phyloP scores from a whole-genome alignment of 2,888 invertebrate species.

The Pherbina coryleti region DNA sequence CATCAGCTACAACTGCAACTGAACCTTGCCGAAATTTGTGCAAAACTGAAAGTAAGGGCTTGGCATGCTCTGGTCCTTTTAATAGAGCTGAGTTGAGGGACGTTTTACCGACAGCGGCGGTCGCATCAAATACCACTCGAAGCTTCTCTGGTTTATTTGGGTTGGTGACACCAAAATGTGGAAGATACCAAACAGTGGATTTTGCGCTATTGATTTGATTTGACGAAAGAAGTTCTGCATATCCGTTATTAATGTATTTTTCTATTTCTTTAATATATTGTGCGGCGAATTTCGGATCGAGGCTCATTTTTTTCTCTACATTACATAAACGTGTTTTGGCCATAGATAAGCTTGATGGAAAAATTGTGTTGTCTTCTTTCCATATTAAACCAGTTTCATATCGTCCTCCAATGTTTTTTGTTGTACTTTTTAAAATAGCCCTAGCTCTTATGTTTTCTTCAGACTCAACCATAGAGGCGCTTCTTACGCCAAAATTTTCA shows the following conservation, averaged over 20 bases:
- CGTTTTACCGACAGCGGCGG: conserved; percentile 30
- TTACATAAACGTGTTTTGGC: conserved; percentile 38
- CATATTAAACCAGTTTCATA: conserved; percentile 35
- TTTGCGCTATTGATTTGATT: conserved; percentile 7
- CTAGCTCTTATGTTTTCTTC: not conserved
- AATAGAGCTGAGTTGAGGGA: conserved; percentile 42
- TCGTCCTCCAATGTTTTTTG: not conserved
- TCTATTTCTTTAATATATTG: conserved; percentile 33
- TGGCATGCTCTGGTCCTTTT: no score
- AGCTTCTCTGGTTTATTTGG: conserved; percentile 39
- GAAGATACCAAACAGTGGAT: conserved; percentile 51
- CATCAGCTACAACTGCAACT: conserved; percentile 43
- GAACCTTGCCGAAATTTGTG: conserved; percentile 42
- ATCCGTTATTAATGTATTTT: conserved; percentile 36
- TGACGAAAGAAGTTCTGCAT: conserved; percentile 28
- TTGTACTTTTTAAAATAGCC: not conserved
- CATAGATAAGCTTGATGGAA: conserved; percentile 42
- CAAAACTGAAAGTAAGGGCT: conserved; percentile 41
- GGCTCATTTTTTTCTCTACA: conserved; percentile 39
- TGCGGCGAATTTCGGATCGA: conserved; percentile 32
- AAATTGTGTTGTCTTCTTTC: conserved; percentile 35
- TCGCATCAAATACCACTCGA: conserved; percentile 43
- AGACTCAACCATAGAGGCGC: not conserved
- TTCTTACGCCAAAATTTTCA: conserved; percentile 1
- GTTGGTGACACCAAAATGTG: conserved; percentile 47